phyloP scores from a whole-genome alignment of 2,888 invertebrate genomes.

The Lutraria lutraria region DNA sequence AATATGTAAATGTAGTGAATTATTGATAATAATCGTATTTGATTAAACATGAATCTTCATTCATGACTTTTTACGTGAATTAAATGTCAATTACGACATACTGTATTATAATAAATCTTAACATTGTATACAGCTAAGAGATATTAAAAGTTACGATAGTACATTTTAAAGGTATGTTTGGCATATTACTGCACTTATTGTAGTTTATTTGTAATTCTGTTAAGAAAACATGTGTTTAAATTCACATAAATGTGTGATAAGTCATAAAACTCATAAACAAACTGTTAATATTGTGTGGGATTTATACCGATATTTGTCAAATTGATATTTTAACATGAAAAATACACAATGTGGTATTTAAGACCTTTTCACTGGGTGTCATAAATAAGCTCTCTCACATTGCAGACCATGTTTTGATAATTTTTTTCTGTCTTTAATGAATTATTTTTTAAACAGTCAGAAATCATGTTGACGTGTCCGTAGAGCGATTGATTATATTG shows the following conservation, averaged over 20 bases:
- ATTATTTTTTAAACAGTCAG: conserved; percentile 25
- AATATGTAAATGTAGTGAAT: too few relatives aligned
- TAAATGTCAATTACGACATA: too few relatives aligned
- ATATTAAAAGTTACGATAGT: neutral
- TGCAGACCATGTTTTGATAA: conserved; percentile 35
- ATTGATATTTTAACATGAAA: conserved; percentile 16
- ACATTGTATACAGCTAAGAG: too few relatives aligned
- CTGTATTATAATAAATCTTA: too few relatives aligned
- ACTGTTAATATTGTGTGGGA: neutral
- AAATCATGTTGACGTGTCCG: conserved; percentile 34
- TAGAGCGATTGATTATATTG: conserved; percentile 48
- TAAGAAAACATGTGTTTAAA: neutral
- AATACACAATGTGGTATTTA: conserved; percentile 31
- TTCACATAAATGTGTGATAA: conserved; percentile 5
- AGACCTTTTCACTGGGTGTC: conserved; percentile 41
- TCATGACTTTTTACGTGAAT: too few relatives aligned
- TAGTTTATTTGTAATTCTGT: neutral
- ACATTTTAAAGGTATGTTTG: neutral
- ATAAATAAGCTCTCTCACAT: conserved; percentile 45
- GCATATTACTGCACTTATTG: neutral
- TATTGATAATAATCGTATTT: too few relatives aligned
- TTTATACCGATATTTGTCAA: neutral
- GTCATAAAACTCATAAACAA: neutral
- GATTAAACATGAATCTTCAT: too few relatives aligned
- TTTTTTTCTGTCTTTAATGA: conserved; percentile 38